Evolutionary conservation across 2,888 invertebrate species (phyloP).

Genomic region (Kryphioiulus occultus): DNA sequence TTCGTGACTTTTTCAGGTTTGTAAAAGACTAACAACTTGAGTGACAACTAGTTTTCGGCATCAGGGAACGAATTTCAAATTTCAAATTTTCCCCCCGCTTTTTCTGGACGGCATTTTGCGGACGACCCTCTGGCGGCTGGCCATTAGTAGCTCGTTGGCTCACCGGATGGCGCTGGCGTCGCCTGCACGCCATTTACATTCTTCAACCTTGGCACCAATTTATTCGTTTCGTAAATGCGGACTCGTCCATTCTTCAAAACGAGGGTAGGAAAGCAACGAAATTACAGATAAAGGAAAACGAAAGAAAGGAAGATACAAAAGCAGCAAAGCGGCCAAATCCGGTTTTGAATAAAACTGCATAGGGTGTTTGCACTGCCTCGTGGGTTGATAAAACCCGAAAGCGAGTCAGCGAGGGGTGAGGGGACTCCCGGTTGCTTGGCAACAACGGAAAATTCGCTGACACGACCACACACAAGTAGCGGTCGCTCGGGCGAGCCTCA

Average conservation of each 20-base stretch:
- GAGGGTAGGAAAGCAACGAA: neutral
- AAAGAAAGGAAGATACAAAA: neutral
- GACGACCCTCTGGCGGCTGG: neutral
- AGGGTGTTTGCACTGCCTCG: neutral
- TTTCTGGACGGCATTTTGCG: neutral
- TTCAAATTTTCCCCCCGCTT: neutral
- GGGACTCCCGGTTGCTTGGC: neutral
- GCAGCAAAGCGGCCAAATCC: neutral
- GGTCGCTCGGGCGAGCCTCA: too few relatives aligned
- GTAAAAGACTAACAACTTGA: too few relatives aligned
- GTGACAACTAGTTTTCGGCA: too few relatives aligned
- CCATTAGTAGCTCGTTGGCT: neutral
- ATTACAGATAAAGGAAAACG: neutral
- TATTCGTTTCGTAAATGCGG: neutral
- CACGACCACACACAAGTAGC: too few relatives aligned
- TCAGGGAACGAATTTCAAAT: too few relatives aligned
- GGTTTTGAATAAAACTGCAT: neutral
- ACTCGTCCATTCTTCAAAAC: neutral
- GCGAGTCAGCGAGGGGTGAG: neutral
- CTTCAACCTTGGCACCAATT: neutral
- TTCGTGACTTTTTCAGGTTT: too few relatives aligned
- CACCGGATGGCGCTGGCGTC: slow-evolving; percentile 11
- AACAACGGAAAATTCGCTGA: neutral
- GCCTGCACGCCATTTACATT: neutral
- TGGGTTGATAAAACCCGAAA: neutral